A percentile compares a stretch with the other conserved stretches of the same genome.
phyloP scores from a whole-genome alignment of 2,888 invertebrate genomes.

The Tribolium freemani region DNA sequence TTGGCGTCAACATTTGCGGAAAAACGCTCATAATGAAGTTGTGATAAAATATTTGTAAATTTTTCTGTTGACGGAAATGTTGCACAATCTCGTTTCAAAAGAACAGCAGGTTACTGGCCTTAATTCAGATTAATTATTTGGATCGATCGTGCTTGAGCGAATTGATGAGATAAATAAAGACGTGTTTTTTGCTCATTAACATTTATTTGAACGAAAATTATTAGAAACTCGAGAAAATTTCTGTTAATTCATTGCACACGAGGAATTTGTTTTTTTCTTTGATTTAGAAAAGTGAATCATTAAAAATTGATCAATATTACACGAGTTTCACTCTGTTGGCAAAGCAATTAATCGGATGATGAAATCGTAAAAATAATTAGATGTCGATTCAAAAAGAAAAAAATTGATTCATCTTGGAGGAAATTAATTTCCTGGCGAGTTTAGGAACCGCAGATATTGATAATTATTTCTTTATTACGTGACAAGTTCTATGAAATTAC shows the following conservation, averaged over 20 bases:
- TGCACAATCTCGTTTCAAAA: constrained; percentile 1
- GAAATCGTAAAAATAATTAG: constrained; percentile 20
- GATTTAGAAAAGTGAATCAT: background rate
- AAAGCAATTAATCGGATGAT: background rate
- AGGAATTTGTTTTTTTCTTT: too few species aligned
- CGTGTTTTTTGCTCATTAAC: background rate
- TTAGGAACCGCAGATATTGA: background rate
- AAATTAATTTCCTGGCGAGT: constrained; percentile 23
- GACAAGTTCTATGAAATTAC: too few species aligned
- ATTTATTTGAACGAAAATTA: background rate
- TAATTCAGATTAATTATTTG: constrained; percentile 3
- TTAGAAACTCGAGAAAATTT: too few species aligned
- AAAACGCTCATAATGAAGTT: background rate
- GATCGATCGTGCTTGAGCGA: background rate
- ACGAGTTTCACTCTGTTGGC: background rate
- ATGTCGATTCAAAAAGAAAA: constrained; percentile 1
- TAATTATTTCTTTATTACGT: background rate
- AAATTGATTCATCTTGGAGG: constrained; percentile 1
- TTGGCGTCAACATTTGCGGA: background rate
- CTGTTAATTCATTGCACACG: background rate
- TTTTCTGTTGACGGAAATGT: constrained; percentile 5
- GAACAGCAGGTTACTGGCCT: constrained; percentile 7
- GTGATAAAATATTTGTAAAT: background rate
- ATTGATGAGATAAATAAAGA: background rate
- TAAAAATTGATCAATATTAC: background rate